Conservation (phyloP, 1,140 invertebrate genomes). For the Drosophila nigrodunni region DNA sequence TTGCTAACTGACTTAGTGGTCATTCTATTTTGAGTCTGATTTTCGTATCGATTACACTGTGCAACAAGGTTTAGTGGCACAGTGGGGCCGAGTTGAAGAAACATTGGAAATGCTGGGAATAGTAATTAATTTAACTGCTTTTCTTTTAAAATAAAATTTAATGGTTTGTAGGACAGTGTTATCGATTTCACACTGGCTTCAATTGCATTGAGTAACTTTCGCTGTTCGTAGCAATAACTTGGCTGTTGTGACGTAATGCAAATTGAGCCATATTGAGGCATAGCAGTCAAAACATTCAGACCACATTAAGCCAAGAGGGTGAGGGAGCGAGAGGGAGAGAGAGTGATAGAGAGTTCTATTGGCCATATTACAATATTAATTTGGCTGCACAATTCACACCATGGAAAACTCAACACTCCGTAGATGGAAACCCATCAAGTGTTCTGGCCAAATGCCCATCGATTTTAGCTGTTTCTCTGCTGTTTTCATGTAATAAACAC, state of each 20-base stretch:
- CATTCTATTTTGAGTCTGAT: slow-evolving; percentile 82
- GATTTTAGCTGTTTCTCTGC: slow-evolving; percentile 63
- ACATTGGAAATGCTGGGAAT: neutral
- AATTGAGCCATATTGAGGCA: slow-evolving; percentile 2
- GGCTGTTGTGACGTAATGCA: slow-evolving; percentile 43
- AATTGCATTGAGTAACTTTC: slow-evolving; percentile 75
- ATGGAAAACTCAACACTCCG: slow-evolving; percentile 66
- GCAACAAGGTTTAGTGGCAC: slow-evolving; percentile 17
- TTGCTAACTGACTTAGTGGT: slow-evolving; percentile 82
- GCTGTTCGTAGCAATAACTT: slow-evolving; percentile 38
- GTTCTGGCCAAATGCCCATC: slow-evolving; percentile 68
- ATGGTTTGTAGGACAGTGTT: slow-evolving; percentile 35
- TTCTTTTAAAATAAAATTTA: neutral
- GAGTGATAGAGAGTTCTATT: slow-evolving; percentile 47
- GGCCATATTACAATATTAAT: slow-evolving; percentile 68
- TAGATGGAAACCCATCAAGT: slow-evolving; percentile 63
- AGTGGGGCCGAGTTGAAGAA: neutral
- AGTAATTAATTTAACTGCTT: neutral
- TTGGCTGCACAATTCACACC: slow-evolving; percentile 60
- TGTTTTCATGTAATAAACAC: slow-evolving; percentile 37
- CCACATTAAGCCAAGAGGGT: slow-evolving; percentile 17
- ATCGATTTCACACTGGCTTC: slow-evolving; percentile 73
- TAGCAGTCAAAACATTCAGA: slow-evolving; percentile 38
- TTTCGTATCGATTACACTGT: slow-evolving; percentile 81
- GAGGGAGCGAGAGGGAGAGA: too few species aligned